phyloP scores from a whole-genome alignment of 2,888 invertebrate species.

The Diloba caeruleocephala region DNA sequence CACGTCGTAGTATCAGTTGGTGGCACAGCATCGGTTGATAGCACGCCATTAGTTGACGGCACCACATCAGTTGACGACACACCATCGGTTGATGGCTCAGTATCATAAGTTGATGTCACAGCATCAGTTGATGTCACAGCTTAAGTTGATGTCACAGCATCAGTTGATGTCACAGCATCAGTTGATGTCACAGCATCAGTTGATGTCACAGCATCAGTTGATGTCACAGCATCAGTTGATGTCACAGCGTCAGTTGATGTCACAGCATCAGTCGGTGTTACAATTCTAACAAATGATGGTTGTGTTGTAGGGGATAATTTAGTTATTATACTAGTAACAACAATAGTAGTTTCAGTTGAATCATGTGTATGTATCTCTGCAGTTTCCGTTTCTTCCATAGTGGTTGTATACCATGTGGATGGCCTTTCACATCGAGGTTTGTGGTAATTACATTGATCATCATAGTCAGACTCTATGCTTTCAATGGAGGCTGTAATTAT shows the following conservation, averaged over 20 bases:
- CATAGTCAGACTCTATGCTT: slow-evolving; percentile 4
- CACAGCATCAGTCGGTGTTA: background rate
- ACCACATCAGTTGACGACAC: too few relatives aligned
- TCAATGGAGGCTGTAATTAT: background rate
- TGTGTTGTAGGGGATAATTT: background rate
- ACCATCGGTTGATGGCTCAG: too few relatives aligned
- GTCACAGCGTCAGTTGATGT: background rate
- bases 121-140: background rate
- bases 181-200: background rate
- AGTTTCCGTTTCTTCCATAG: background rate
- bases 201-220: background rate
- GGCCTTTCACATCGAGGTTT: slow-evolving; percentile 28
- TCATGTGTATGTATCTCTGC: slow-evolving; percentile 5
- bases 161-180: background rate
- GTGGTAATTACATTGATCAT: too few relatives aligned
- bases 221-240: background rate
- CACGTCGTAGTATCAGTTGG: slow-evolving; percentile 11
- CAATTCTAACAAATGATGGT: background rate
- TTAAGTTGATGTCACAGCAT: background rate
- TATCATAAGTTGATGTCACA: background rate
- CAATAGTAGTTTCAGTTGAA: slow-evolving; percentile 1
- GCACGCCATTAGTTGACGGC: too few relatives aligned
- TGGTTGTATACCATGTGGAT: slow-evolving; percentile 26
- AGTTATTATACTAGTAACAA: background rate
- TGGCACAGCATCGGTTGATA: too few relatives aligned